Percentiles rank a stretch among this genome's conserved stretches.
Evolutionary conservation across 2,113 vertebrate genomes (phyloP).

Genomic region (Tachycineta bicolor): DNA sequence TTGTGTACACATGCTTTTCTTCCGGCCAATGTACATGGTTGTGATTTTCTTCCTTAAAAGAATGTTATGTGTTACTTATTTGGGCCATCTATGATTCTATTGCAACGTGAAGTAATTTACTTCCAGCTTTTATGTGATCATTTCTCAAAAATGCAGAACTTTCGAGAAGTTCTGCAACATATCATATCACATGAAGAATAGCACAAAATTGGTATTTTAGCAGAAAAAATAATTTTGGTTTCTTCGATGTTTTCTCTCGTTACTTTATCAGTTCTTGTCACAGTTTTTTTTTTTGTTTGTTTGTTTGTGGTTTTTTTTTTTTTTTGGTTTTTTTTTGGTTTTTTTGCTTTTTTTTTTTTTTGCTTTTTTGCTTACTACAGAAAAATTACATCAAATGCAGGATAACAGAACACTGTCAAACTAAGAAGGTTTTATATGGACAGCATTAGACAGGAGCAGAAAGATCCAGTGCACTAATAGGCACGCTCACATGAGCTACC

Average conservation of each 20-base stretch:
- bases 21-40: background rate
- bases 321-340: background rate
- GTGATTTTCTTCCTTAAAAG: background rate
- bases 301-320: no score
- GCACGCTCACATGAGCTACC: constrained; percentile 84
- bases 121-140: background rate
- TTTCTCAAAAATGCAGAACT: background rate
- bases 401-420: constrained; percentile 75
- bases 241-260: constrained; percentile 9
- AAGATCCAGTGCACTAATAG: constrained; percentile 84
- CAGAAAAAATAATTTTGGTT: constrained; percentile 19
- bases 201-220: background rate
- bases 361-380: constrained; percentile 60
- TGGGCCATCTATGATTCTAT: background rate
- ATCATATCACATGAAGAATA: background rate
- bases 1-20: background rate
- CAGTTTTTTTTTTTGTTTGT: background rate
- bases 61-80: background rate
- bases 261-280: constrained; percentile 54
- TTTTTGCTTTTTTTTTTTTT: background rate
- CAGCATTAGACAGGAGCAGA: constrained; percentile 75
- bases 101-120: background rate
- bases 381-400: constrained; percentile 78
- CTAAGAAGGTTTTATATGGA: constrained; percentile 71
- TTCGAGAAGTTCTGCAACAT: background rate